phyloP scores from a whole-genome alignment of 2,888 invertebrate genomes.

The Phortica magna region DNA sequence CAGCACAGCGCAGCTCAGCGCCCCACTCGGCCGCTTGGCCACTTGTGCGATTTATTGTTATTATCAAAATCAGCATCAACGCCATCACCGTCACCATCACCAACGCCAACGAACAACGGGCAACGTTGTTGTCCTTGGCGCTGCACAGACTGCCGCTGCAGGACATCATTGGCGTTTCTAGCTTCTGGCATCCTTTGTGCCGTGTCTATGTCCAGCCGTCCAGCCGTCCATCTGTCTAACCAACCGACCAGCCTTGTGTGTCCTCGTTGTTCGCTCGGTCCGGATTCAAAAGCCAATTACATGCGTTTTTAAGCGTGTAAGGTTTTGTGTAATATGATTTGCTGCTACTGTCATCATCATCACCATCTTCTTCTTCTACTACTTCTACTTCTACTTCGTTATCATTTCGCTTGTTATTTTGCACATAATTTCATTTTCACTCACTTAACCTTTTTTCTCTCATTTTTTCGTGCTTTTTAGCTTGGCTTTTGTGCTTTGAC shows the following conservation, averaged over 20 bases:
- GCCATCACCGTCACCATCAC: neutral
- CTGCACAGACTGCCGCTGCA: neutral
- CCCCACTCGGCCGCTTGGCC: neutral
- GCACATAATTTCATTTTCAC: constrained; percentile 22
- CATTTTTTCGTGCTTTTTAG: neutral
- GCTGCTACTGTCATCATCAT: constrained; percentile 28
- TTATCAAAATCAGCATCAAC: neutral
- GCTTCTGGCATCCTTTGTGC: neutral
- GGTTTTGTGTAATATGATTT: constrained; percentile 75
- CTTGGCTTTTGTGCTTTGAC: constrained; percentile 1
- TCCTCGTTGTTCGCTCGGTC: neutral
- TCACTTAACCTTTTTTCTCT: neutral
- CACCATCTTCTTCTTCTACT: neutral
- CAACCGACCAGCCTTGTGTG: neutral
- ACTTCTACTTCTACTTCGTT: neutral
- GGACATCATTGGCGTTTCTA: neutral
- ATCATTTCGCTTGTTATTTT: constrained; percentile 21
- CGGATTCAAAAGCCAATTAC: constrained; percentile 76
- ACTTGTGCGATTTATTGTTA: neutral
- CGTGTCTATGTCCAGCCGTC: neutral
- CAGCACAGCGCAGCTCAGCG: neutral
- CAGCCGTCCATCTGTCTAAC: neutral
- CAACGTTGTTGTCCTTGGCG: too few species aligned
- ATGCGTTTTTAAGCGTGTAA: constrained; percentile 76
- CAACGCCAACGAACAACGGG: too few species aligned